These are phyloP conservation scores for Gymnothorax javanicus DNA, from an alignment of 2,797 vertebrate genomes.

Conservation along the genomic window DNA sequence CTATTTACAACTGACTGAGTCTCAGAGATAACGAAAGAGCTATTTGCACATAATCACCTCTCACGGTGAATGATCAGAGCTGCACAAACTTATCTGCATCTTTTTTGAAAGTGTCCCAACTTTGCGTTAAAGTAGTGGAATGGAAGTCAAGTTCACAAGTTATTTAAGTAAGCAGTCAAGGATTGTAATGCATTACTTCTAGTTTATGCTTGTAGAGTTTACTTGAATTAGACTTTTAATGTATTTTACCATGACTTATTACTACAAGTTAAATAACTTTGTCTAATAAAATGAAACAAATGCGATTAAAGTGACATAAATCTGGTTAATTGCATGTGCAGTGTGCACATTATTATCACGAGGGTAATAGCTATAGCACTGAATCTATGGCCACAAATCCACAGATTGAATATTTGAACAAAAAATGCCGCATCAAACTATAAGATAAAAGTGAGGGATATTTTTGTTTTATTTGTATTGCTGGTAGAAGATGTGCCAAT, in stretches of 20 bases:
- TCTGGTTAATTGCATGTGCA: not conserved
- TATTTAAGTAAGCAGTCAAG: not conserved
- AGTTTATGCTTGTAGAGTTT: not conserved
- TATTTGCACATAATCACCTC: conserved; percentile 66
- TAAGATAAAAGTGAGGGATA: not conserved
- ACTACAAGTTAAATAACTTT: not conserved
- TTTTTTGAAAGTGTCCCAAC: conserved; percentile 35
- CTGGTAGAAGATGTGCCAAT: no score
- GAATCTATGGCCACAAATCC: not conserved
- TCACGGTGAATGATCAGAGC: conserved; percentile 53
- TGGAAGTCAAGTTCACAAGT: conserved; percentile 26
- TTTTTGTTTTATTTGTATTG: not conserved
- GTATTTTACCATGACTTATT: not conserved
- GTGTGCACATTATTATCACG: not conserved
- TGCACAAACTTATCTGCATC: conserved; percentile 58
- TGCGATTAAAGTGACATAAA: not conserved
- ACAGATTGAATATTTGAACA: not conserved
- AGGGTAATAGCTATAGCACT: not conserved
- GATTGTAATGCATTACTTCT: not conserved
- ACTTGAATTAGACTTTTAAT: not conserved
- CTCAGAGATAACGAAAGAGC: conserved; percentile 67
- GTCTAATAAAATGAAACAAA: not conserved
- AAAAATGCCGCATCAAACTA: not conserved
- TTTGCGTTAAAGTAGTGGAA: conserved; percentile 41
- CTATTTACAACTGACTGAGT: conserved; percentile 70